phyloP scores from a whole-genome alignment of 2,888 invertebrate genomes.

The Pasiphila rectangulata region DNA sequence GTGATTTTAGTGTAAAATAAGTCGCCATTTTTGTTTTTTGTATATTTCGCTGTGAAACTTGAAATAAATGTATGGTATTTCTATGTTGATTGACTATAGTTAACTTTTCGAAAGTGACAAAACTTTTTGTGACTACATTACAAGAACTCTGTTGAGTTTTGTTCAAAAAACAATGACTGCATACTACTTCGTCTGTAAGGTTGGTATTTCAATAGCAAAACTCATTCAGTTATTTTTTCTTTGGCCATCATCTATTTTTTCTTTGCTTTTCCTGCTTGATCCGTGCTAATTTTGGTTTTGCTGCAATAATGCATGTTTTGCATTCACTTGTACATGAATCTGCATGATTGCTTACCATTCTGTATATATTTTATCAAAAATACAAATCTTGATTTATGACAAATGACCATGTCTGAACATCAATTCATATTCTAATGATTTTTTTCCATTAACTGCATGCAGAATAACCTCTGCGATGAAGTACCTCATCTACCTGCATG shows the following conservation, averaged over 20 bases:
- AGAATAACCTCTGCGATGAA: too few relatives aligned
- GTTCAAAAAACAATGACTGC: constrained; percentile 43
- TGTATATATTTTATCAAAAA: too few relatives aligned
- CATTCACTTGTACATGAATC: too few relatives aligned
- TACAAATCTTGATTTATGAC: too few relatives aligned
- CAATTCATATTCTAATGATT: too few relatives aligned
- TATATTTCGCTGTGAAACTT: constrained; percentile 47
- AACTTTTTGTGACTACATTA: constrained; percentile 27
- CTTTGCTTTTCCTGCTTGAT: constrained; percentile 2
- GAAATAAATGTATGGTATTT: constrained; percentile 32
- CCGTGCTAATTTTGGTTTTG: neutral
- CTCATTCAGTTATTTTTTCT: neutral
- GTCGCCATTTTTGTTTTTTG: constrained; percentile 53
- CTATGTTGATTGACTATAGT: constrained; percentile 22
- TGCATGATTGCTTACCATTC: too few relatives aligned
- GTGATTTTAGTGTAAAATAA: constrained; percentile 29
- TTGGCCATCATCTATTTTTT: constrained; percentile 1
- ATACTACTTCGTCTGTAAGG: constrained; percentile 48
- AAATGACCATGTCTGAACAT: too few relatives aligned
- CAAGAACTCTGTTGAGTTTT: constrained; percentile 22
- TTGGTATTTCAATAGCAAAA: constrained; percentile 30
- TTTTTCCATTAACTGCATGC: too few relatives aligned
- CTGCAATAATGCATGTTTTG: too few relatives aligned
- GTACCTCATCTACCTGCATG: too few relatives aligned
- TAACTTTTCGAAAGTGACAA: constrained; percentile 18